These are phyloP conservation scores for Passer montanus DNA, from an alignment of 2,113 vertebrate species.

Conservation along the genomic window DNA sequence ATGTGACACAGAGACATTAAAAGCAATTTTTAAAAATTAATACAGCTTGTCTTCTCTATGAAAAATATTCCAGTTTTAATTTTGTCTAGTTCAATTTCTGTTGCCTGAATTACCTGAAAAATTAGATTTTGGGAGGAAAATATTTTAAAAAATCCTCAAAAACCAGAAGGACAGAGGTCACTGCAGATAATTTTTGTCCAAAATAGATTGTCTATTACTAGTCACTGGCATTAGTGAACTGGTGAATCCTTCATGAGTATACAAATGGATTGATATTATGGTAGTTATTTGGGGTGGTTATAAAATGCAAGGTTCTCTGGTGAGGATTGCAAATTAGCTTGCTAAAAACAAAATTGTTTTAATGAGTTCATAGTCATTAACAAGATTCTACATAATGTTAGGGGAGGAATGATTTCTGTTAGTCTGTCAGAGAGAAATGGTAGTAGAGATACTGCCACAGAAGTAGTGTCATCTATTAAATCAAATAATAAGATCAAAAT, in stretches of 20 bases:
- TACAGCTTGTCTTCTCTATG: neutral
- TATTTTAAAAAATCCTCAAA: neutral
- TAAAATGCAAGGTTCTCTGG: neutral
- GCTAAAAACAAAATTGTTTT: neutral
- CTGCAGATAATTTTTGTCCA: neutral
- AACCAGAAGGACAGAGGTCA: fast-evolving
- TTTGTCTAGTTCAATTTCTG: neutral
- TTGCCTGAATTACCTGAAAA: neutral
- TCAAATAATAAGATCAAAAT: neutral
- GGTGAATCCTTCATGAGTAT: neutral
- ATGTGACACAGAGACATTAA: neutral
- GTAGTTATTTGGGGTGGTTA: neutral
- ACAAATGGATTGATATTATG: neutral
- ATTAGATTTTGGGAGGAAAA: neutral
- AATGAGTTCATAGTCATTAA: neutral
- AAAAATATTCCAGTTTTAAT: neutral
- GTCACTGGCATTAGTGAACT: neutral
- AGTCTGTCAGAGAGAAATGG: neutral
- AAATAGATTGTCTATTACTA: neutral
- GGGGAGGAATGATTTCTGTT: neutral
- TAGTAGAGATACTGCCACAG: neutral
- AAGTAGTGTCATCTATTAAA: neutral
- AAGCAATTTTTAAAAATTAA: neutral
- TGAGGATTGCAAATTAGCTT: neutral
- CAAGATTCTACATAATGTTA: neutral